Evolutionary conservation across 2,797 vertebrate genomes (phyloP), one percentile per base, ranked within the genome.

Genomic region (Epinephelus malabaricus): DNA sequence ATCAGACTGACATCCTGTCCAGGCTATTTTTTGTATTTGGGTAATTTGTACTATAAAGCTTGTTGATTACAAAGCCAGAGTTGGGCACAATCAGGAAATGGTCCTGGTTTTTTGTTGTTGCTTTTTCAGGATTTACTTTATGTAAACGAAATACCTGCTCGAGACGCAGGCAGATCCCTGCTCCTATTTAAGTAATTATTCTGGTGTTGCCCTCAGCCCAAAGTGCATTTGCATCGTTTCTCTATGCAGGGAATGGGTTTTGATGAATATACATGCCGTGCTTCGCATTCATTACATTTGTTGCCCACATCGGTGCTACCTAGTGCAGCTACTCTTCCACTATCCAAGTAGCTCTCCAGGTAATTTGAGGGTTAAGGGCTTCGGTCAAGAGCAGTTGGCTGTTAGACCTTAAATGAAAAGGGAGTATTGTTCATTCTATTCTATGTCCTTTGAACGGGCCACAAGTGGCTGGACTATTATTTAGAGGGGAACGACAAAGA

Each of bases 261-360:
- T 84, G 74, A 92, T 92, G 80, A 91, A 88, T 92, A 88, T 76
- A 79, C 80, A 92, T 87, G 75, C 65, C 51, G 73, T 83, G 55
- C 56, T 88, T 82, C 30, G 62, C 78, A 89, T 87, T 85, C 79
- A 84, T 83, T 86, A 53, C 49, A 81, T 75, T 87, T 81, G 73
- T 88, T 85, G 56, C 46, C 70, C 12, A 25, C 45, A 73, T 65
- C 65, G 60, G 50, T 77, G 54, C 54, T 61, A 12, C 74, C 30
- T 17, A 27, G n/a, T 61, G 64, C 73, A 71, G 59, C 73, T 58
- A 21, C 66, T 76, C 73, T 30, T 76, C 21, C 40, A 13, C 55
- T 56, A 40, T 67, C 69, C 83, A 56, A 77, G 77, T 18, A 40
- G 66, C 76, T 91, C 82, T 81, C 66, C 62, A 46, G 55, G 82